Conservation (phyloP, 1,140 invertebrate genomes). For the Sitobion miscanthi region DNA sequence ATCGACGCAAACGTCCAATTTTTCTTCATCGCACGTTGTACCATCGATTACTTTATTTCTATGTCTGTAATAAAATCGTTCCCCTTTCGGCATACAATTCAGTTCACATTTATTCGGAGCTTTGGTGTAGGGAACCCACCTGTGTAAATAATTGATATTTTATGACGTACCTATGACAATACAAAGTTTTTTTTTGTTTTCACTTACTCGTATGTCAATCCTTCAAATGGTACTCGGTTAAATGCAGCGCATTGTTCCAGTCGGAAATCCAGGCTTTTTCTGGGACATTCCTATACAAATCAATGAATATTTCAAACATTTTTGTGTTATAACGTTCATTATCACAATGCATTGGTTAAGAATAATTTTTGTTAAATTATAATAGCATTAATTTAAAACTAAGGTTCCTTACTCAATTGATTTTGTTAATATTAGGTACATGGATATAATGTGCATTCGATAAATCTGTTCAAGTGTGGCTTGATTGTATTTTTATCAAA, state of each 20-base stretch:
- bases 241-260: slow-evolving; percentile 84
- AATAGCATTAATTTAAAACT: neutral
- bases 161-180: neutral
- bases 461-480: neutral
- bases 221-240: slow-evolving; percentile 78
- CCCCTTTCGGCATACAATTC: slow-evolving; percentile 92
- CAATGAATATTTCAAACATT: neutral
- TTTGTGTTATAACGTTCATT: neutral
- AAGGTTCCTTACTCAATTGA: neutral
- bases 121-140: slow-evolving; percentile 86
- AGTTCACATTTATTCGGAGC: slow-evolving; percentile 90
- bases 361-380: neutral
- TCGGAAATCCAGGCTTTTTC: slow-evolving; percentile 78
- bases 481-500: neutral
- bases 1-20: slow-evolving; percentile 88
- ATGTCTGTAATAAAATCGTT: slow-evolving; percentile 91
- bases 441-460: neutral
- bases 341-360: neutral
- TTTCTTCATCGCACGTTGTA: slow-evolving; percentile 83
- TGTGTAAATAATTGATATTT: slow-evolving; percentile 62
- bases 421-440: neutral
- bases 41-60: slow-evolving; percentile 86
- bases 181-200: neutral
- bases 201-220: slow-evolving; percentile 77
- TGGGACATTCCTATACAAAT: slow-evolving; percentile 76